Base-by-base conservation (phyloP, 2,888 invertebrate genomes). In the Tortricodes alternella region DNA sequence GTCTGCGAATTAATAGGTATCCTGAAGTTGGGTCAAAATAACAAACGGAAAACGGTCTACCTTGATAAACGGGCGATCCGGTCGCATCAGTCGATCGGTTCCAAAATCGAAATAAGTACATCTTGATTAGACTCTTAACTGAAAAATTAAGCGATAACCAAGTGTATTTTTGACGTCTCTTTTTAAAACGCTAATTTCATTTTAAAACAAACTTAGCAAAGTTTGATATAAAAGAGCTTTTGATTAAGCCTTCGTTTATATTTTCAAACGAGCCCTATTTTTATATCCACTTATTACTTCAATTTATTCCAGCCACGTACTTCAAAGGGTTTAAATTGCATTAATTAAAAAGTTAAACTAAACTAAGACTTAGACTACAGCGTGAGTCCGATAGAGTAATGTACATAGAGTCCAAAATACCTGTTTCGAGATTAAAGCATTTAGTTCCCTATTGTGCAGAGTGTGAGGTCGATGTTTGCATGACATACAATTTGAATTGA, bases 341-440 rank as follows among this genome's bases (percentile, higher is more conserved):
- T 60, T 61, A 61, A 72, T 37, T 53, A 41, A 48, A 39, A n/a
- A n/a, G n/a, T n/a, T n/a, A n/a, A n/a, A n/a, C n/a, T n/a, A 21
- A 69, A 67, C 69, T 69, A 71, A 71, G 73, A 72, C 73, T 74
- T 82, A 85, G 66, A 74, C 74, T 76, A 75, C 64, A 78, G 75
- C 73, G 73, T 72, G 61, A 62, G 66, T 67, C 61, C 61, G 63
- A 63, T 76, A 76, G 80, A 80, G 78, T 62, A 77, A 78, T 79
- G 74, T 85, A 83, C 76, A 83, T 80, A 76, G 71, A 76, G 71
- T 89, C 81, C 80, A 89, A 88, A 89, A 89, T 89, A 89, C 89
- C 89, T 89, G 90, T 89, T 89, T 89, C 66, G 77, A 73, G 73
- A 74, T 90, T 89, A 90, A 90, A 90, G 89, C 89, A 89, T 90